Evolutionary conservation across 2,797 vertebrate genomes (phyloP).

Genomic region (Cyclura pinguis): DNA sequence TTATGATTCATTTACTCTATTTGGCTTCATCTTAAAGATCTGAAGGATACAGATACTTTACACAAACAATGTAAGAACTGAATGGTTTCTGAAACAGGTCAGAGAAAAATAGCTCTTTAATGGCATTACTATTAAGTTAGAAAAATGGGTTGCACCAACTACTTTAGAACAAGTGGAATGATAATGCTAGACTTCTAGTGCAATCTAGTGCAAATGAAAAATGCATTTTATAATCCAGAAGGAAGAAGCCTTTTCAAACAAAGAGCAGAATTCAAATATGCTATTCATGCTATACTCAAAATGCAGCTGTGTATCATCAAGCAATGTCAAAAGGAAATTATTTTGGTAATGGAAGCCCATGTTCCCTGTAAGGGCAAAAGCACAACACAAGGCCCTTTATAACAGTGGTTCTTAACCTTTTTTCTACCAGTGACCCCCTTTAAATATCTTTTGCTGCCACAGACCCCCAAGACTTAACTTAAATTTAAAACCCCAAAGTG

Average conservation of each 20-base stretch:
- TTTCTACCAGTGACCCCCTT: too few species aligned
- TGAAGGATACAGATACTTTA: not conserved
- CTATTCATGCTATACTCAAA: not conserved
- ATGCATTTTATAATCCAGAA: not conserved
- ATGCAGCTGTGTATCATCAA: not conserved
- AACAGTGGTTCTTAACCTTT: too few species aligned
- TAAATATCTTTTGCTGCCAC: too few species aligned
- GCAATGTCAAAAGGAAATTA: not conserved
- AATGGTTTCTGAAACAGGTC: not conserved
- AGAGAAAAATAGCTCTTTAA: not conserved
- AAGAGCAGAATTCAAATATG: not conserved
- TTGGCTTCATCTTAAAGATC: constrained; percentile 1
- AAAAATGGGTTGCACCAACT: not conserved
- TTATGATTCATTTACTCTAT: not conserved
- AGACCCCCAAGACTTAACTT: too few species aligned
- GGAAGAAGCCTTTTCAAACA: not conserved
- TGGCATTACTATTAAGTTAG: not conserved
- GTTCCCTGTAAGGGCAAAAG: not conserved
- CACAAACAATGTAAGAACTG: not conserved
- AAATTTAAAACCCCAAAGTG: not conserved
- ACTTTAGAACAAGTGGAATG: not conserved
- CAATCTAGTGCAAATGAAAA: not conserved
- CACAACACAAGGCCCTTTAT: not conserved
- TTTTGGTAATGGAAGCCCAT: not conserved
- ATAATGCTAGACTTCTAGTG: not conserved